Evolutionary conservation across 2,888 invertebrate species (phyloP).

Genomic region (Drosophila borborema): DNA sequence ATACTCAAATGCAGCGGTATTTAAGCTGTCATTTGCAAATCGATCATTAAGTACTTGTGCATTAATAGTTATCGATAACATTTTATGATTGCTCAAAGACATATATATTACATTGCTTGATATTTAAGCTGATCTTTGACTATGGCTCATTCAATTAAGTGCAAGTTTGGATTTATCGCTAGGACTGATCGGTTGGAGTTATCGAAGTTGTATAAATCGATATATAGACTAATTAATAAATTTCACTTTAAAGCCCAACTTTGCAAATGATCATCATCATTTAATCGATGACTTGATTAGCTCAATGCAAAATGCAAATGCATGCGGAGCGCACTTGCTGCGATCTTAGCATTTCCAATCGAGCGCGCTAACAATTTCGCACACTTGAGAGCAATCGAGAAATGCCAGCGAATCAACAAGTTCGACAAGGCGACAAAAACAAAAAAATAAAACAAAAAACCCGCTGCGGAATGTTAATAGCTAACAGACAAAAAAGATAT

Average conservation of each 20-base stretch:
- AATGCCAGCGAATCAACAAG: slow-evolving; percentile 62
- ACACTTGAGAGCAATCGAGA: slow-evolving; percentile 58
- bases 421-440: slow-evolving; percentile 46
- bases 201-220: too few relatives aligned
- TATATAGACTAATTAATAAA: neutral
- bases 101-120: neutral
- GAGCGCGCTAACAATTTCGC: slow-evolving; percentile 40
- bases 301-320: slow-evolving; percentile 13
- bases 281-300: neutral
- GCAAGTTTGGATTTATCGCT: neutral
- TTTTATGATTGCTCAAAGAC: too few relatives aligned
- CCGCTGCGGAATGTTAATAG: slow-evolving; percentile 53
- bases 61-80: too few relatives aligned
- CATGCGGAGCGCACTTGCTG: neutral
- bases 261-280: neutral
- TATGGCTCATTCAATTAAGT: neutral
- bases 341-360: slow-evolving; percentile 36
- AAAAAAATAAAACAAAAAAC: slow-evolving; percentile 25
- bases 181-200: too few relatives aligned
- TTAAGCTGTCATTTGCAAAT: too few relatives aligned
- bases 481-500: slow-evolving; percentile 23
- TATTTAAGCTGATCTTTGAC: neutral
- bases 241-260: neutral
- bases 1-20: too few relatives aligned
- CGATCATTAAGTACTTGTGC: too few relatives aligned